Percentiles rank a stretch among this genome's conserved stretches.
Conservation (phyloP, 2,113 vertebrate species). For the Madoqua kirkii region DNA sequence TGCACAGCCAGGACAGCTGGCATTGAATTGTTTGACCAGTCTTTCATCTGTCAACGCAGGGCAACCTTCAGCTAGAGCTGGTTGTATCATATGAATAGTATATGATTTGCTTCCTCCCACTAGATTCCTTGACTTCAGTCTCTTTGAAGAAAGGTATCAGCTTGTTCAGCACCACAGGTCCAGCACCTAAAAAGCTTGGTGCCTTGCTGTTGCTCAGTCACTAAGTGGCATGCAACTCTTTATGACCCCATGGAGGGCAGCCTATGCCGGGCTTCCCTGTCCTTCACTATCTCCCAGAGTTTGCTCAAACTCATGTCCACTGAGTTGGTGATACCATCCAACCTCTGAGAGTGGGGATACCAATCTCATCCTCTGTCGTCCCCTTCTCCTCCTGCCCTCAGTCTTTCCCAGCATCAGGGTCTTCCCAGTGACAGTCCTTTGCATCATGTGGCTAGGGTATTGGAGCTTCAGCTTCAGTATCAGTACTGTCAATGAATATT, state of each 20-base stretch:
- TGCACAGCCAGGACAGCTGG: background rate
- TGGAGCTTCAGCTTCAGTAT: background rate
- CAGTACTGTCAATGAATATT: background rate
- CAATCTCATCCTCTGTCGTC: background rate
- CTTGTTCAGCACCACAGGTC: background rate
- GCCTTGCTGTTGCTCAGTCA: background rate
- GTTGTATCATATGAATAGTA: background rate
- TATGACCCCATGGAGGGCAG: background rate
- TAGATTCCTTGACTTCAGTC: background rate
- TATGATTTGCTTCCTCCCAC: background rate
- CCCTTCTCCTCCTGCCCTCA: background rate
- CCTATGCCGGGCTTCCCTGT: accelerated
- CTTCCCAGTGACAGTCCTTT: background rate
- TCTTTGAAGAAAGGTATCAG: background rate
- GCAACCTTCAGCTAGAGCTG: background rate
- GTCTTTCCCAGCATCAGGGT: background rate
- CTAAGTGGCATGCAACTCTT: background rate
- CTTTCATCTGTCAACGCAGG: background rate
- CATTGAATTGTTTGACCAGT: background rate
- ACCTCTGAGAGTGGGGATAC: background rate
- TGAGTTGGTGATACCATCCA: background rate
- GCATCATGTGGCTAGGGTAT: background rate
- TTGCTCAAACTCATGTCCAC: background rate
- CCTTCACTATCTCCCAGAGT: background rate
- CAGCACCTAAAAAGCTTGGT: background rate